Conservation (phyloP, 2,888 invertebrate genomes). For the Andrena dorsata region DNA sequence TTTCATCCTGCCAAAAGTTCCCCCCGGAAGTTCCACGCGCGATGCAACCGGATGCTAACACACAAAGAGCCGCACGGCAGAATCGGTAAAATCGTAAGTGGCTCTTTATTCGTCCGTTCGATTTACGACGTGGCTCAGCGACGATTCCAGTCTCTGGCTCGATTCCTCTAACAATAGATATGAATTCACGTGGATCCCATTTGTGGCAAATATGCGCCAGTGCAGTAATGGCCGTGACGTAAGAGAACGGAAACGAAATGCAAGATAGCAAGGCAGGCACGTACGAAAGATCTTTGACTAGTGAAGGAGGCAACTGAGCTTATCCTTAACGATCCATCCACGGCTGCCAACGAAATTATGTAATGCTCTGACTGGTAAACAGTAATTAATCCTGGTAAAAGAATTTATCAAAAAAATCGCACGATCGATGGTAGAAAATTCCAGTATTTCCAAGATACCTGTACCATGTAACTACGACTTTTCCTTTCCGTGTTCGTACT, state of each 20-base stretch:
- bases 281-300: slow-evolving; percentile 53
- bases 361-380: slow-evolving; percentile 63
- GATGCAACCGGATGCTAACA: slow-evolving; percentile 26
- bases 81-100: slow-evolving; percentile 14
- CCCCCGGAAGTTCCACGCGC: not conserved
- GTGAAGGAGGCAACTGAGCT: slow-evolving; percentile 51
- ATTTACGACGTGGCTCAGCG: slow-evolving; percentile 20
- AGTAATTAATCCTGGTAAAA: slow-evolving; percentile 52
- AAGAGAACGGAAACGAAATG: slow-evolving; percentile 70
- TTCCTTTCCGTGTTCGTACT: not conserved
- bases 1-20: slow-evolving; percentile 17
- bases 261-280: slow-evolving; percentile 60
- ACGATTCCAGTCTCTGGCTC: slow-evolving; percentile 33
- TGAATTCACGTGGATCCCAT: slow-evolving; percentile 50
- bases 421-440: slow-evolving; percentile 1
- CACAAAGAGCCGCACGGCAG: slow-evolving; percentile 10
- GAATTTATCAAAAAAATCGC: slow-evolving; percentile 24
- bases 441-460: not conserved
- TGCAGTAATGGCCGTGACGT: slow-evolving; percentile 55
- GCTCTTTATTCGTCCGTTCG: not conserved
- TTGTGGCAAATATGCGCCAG: slow-evolving; percentile 30
- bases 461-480: not conserved
- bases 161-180: slow-evolving; percentile 47
- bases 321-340: slow-evolving; percentile 62
- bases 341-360: slow-evolving; percentile 55